These are phyloP conservation scores for Calcarius ornatus DNA, from an alignment of 2,113 vertebrate genomes.

Conservation along the genomic window DNA sequence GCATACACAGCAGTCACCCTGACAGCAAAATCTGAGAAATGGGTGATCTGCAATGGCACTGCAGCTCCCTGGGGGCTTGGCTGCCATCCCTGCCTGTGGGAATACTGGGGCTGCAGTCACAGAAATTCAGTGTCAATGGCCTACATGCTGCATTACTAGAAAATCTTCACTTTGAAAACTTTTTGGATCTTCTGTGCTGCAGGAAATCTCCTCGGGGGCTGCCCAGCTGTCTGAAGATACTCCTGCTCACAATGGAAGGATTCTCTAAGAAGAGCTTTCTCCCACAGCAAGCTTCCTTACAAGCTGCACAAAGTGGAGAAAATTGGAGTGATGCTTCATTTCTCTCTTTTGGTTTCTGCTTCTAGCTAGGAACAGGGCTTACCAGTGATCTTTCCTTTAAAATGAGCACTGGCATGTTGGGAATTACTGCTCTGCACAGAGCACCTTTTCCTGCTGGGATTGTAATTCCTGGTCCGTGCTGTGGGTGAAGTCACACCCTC, in stretches of 20 bases:
- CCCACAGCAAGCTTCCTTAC: not conserved
- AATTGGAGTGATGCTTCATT: not conserved
- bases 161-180: not conserved
- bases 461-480: not conserved
- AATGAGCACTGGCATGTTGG: not conserved
- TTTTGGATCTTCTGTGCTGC: not conserved
- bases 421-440: not conserved
- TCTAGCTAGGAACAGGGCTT: not conserved
- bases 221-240: accelerated
- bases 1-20: not conserved
- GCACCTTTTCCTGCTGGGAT: not conserved
- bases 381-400: not conserved
- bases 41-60: not conserved
- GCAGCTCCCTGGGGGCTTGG: not conserved
- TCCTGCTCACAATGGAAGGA: not conserved
- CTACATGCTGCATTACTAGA: not conserved
- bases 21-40: not conserved
- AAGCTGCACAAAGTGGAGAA: not conserved
- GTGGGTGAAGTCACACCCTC: not conserved
- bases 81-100: not conserved
- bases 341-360: not conserved
- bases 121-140: not conserved
- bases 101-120: not conserved
- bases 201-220: not conserved
- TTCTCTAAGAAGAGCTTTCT: not conserved